Evolutionary conservation across 1,140 invertebrate genomes (phyloP), one percentile per base, ranked within the genome.

Genomic region (Sitobion miscanthi): DNA sequence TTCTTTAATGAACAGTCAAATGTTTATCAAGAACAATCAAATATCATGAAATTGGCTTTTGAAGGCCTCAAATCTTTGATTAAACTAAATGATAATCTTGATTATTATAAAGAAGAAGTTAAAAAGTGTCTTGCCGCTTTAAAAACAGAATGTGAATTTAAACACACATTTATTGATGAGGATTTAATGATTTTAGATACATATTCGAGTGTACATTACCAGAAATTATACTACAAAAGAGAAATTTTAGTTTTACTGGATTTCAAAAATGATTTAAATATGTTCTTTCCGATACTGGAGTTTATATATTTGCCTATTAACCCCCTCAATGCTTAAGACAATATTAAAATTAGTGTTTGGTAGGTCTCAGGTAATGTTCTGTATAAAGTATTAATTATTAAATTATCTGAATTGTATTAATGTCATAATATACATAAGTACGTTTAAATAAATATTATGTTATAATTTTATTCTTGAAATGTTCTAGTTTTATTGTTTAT

Each of bases 1-100:
- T 93, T 93, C 38, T 93, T 93, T 85, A 93, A 93, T 57, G 91
- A 93, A 20, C 91, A 93, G 49, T 93, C 91, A 0, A 93, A 93
- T 86, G n/a, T 93, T 3, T 93, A 93, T 54, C 69, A 93, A 93
- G 91, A 93, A 85, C 91, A 93, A n/a, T 85, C 91, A 20, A 83
- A 93, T 21, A 86, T 93, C 1, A 85, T 85, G 30, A 93, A 54
- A 42, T 83, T 93, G 7, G 91, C 91, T 42, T 93, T 93, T 93
- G 49, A 93, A 85, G 91, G 91, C 8, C 91, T 93, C 25, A 93
- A 86, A 57, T 38, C 25, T 52, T 93, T 93, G 49, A 57, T 93
- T 21, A 14, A 52, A 35, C 52, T 35, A 93, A 85, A 54, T 57
- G 14, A 86, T 1, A 52, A 83, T 83, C 30, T 82, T 25, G 47